Base-by-base conservation (phyloP, 2,888 invertebrate genomes). In the Polyommatus iphigenia region DNA sequence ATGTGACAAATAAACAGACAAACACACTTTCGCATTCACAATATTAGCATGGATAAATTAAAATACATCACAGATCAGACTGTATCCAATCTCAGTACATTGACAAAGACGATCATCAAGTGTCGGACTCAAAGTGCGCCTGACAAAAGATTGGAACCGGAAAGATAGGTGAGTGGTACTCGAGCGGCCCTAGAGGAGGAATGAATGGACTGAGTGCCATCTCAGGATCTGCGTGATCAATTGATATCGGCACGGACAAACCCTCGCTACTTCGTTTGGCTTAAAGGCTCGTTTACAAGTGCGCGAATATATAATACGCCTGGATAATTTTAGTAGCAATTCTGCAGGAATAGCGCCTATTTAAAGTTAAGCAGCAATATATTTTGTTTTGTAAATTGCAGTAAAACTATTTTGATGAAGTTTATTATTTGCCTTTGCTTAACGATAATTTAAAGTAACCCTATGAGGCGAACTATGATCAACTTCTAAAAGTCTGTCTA, bases 91-190 rank as follows among this genome's bases (percentile, higher is more conserved):
- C 85, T 90, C 90, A 90, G 88, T 90, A 88, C 87, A 88, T 85
- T 88, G 89, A 92, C 93, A 92, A 92, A 91, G 92, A 88, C 87
- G 86, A 86, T 86, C 87, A 87, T 90, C 86, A 83, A 92, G 92
- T 89, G 89, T 85, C 87, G 85, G 85, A 87, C 86, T 87, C 85
- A 84, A 85, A 90, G 90, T 87, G 87, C 85, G 85, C 83, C 84
- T 86, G 87, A 93, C 92, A 92, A 93, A 92, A 92, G 93, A 92
- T 90, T 87, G 89, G 88, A 92, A 89, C 91, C 89, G 92, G 92
- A 93, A 92, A 91, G 91, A 86, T 87, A 90, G 89, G 86, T 85
- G 87, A 92, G 92, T 87, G 91, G 85, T 85, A 83, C 92, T 91
- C 86, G 82, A 88, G 83, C 82, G 81, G 88, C 86, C 88, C 87